Evolutionary conservation across 2,113 vertebrate species (phyloP).

Genomic region (Amblyornis subalaris): DNA sequence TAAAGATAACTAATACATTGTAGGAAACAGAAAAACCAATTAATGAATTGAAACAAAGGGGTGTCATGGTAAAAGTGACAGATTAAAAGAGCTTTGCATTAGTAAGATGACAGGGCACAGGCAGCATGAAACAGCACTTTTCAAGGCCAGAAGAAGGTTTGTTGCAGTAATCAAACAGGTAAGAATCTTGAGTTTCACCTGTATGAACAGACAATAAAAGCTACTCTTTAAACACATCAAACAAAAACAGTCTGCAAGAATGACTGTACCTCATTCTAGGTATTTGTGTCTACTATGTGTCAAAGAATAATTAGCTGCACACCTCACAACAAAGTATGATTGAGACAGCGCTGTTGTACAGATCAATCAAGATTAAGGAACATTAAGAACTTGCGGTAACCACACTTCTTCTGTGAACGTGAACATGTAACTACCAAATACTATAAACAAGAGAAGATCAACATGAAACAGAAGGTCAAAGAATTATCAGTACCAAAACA

Average conservation of each 20-base stretch:
- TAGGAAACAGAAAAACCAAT: background rate
- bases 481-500: background rate
- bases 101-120: background rate
- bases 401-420: background rate
- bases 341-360: background rate
- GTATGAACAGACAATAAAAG: background rate
- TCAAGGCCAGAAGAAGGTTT: background rate
- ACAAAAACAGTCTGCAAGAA: background rate
- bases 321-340: background rate
- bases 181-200: background rate
- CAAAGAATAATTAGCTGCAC: background rate
- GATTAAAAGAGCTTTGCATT: background rate
- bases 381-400: background rate
- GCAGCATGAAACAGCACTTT: background rate
- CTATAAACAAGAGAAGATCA: background rate
- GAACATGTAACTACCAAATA: background rate
- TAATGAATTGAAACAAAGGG: background rate
- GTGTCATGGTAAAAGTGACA: background rate
- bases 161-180: background rate
- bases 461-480: background rate
- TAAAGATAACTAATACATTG: background rate
- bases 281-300: background rate
- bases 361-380: background rate
- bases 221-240: background rate
- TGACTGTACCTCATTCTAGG: background rate